Evolutionary conservation across 2,113 vertebrate species (phyloP), one percentile per base, ranked within the genome.

Genomic region (Bos javanicus): DNA sequence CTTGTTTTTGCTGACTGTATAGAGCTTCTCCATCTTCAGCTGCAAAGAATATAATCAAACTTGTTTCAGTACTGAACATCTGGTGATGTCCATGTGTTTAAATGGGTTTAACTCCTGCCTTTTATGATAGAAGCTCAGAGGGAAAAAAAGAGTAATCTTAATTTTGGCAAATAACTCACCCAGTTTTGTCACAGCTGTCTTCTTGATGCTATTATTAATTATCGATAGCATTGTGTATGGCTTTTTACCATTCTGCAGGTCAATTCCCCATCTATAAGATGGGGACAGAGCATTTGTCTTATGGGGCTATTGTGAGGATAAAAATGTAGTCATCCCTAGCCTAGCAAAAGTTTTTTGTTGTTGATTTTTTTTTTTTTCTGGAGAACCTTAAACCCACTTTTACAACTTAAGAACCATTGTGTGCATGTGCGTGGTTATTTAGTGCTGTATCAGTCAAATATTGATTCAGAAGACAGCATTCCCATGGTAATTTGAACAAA

Each of bases 361-460:
- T 15, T 83, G 19, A 25, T 54, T 59, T 85, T 46, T 50, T 39
- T 11, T 50, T 57, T 74, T 46, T 76, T 10, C 36, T 62, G 3
- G 59, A 71, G 21, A 33, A 13, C 1, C 28, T 93, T 87, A 67
- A 76, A 81, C 9, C 30, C 74, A 74, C 57, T 97, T 81, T 93
- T 76, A 10, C 17, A 85, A 17, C 5, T 43, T 74, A 82, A 48
- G 39, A 56, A 43, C 2, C 12, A 15, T 6, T 12, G 7, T 5
- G 15, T 84, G 36, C 2, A 0, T 33, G 1, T 1, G 6, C 17
- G 1, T 54, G 13, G 13, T 23, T 71, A 39, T 26, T 13, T 28
- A 54, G 19, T 39, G 1, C 10, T 71, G 5, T 89, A 23, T 46
- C 15, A 81, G 36, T 17, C 52, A 64, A n/a, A 33, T 30, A 17